Conservation (phyloP, 2,113 vertebrate species). For the Sander vitreus region DNA sequence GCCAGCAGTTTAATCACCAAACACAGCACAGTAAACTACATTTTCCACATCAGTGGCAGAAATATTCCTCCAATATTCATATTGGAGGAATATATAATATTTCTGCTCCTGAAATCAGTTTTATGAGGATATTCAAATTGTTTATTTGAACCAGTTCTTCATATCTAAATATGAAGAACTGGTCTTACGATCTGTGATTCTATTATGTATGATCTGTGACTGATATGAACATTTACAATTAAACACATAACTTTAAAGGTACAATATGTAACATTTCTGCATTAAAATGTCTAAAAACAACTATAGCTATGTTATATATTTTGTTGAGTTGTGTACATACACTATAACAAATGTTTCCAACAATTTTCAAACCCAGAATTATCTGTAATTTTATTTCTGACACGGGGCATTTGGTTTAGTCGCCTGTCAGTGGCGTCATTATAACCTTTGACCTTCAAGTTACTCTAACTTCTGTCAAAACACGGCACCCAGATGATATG, state of each 20-base stretch:
- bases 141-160: slow-evolving; percentile 19
- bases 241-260: slow-evolving; percentile 4
- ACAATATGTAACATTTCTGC: too few species aligned
- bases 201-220: background rate
- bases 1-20: slow-evolving; percentile 44
- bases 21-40: slow-evolving; percentile 34
- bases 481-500: too few species aligned
- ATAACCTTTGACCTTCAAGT: too few species aligned
- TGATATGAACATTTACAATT: background rate
- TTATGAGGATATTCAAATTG: slow-evolving; percentile 31
- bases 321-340: too few species aligned
- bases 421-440: too few species aligned
- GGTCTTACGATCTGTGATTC: background rate
- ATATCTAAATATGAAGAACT: slow-evolving; percentile 9
- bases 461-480: too few species aligned
- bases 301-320: too few species aligned
- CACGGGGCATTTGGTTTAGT: too few species aligned
- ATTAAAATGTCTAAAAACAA: too few species aligned
- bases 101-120: slow-evolving; percentile 14
- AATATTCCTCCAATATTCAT: slow-evolving; percentile 31
- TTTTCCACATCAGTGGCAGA: slow-evolving; percentile 40
- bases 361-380: too few species aligned
- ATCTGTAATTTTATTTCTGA: too few species aligned
- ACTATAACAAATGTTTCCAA: too few species aligned
- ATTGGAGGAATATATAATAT: slow-evolving; percentile 30